These are phyloP conservation scores for Galleria mellonella DNA, from an alignment of 1,140 invertebrate species.

Conservation along the genomic window DNA sequence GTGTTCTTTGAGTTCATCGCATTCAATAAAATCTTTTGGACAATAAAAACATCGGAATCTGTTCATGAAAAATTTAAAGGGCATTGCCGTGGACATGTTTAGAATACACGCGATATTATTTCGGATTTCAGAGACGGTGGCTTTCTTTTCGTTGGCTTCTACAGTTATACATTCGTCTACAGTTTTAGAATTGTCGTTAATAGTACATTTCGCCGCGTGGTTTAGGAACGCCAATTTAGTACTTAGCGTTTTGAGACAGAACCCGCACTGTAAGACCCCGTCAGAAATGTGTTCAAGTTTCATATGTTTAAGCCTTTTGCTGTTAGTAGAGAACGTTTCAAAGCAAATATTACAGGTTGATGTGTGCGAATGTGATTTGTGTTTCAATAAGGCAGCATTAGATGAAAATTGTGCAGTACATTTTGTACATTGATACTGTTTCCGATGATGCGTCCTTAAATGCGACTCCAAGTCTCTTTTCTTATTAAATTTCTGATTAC, in stretches of 20 bases:
- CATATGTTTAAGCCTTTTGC: constrained; percentile 28
- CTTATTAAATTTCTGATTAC: constrained; percentile 32
- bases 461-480: constrained; percentile 30
- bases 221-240: constrained; percentile 32
- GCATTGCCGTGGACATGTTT: constrained; percentile 50
- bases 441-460: constrained; percentile 19
- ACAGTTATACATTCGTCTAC: background rate
- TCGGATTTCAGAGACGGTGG: constrained; percentile 30
- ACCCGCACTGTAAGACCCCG: constrained; percentile 24
- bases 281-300: constrained; percentile 22
- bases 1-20: constrained; percentile 38
- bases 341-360: constrained; percentile 36
- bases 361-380: constrained; percentile 21
- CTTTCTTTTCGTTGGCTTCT: constrained; percentile 17
- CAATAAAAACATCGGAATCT: constrained; percentile 57
- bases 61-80: constrained; percentile 52
- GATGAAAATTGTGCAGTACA: constrained; percentile 20
- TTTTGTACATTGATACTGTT: constrained; percentile 21
- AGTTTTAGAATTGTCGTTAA: constrained; percentile 5
- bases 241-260: constrained; percentile 26
- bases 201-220: constrained; percentile 25
- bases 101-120: constrained; percentile 41
- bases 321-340: constrained; percentile 22
- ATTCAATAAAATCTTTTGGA: constrained; percentile 37
- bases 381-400: constrained; percentile 18